Evolutionary conservation across 2,797 vertebrate genomes (phyloP).

Genomic region (Diplodus puntazzo): DNA sequence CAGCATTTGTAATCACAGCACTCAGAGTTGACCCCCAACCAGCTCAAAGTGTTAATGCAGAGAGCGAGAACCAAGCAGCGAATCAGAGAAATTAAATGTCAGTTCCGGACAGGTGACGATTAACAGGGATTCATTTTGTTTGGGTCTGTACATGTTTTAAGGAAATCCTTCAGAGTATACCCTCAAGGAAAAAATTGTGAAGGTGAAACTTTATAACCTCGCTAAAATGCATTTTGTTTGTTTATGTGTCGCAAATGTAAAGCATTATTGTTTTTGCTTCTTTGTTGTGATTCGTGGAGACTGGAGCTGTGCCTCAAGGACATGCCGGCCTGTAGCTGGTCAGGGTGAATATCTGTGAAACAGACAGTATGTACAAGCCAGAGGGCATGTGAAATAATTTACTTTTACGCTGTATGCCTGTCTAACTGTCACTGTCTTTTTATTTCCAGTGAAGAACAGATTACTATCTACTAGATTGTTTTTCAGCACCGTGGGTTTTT

Average conservation of each 20-base stretch:
- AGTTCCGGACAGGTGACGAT: no score
- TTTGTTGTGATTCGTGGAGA: slow-evolving; percentile 48
- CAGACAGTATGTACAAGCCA: slow-evolving; percentile 76
- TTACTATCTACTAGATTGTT: slow-evolving; percentile 70
- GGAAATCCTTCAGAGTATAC: no score
- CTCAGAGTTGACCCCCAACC: no score
- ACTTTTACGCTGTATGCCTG: slow-evolving; percentile 77
- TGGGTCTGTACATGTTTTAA: no score
- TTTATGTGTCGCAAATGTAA: slow-evolving; percentile 30
- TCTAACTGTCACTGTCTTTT: slow-evolving; percentile 78
- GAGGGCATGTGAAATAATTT: slow-evolving; percentile 82
- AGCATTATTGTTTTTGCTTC: slow-evolving; percentile 46
- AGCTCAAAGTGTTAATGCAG: no score
- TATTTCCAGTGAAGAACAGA: slow-evolving; percentile 72
- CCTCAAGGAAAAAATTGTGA: not conserved
- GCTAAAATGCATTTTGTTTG: no score
- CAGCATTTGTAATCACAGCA: no score
- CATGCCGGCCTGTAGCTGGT: slow-evolving; percentile 63
- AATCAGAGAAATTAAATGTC: no score
- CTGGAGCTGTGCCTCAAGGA: slow-evolving; percentile 50
- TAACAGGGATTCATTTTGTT: no score
- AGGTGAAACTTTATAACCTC: not conserved
- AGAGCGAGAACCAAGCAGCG: no score
- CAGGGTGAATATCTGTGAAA: slow-evolving; percentile 75
- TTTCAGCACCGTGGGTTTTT: slow-evolving; percentile 50